A percentile compares a stretch with the other conserved stretches of the same genome.
Evolutionary conservation across 2,797 vertebrate genomes (phyloP).

Genomic region (Lepus oiostolus): DNA sequence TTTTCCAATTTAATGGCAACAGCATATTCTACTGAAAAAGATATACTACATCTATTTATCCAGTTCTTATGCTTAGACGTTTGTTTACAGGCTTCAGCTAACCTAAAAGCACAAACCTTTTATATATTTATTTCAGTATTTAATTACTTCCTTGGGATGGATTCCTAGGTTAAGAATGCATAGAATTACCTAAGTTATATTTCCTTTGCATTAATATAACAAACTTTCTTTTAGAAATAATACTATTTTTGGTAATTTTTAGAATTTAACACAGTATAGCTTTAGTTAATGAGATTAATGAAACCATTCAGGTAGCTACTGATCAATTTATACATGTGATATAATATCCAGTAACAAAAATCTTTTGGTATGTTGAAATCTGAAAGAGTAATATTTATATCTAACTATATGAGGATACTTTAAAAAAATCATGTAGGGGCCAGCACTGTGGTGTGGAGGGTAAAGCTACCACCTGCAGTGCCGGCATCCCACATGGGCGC

Average conservation of each 20-base stretch:
- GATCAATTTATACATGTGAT: conserved; percentile 59
- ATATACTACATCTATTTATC: background rate
- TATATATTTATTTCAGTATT: background rate
- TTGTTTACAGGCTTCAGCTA: conserved; percentile 38
- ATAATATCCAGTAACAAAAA: conserved; percentile 56
- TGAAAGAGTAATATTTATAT: conserved; percentile 63
- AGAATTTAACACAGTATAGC: background rate
- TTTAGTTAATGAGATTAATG: conserved; percentile 23
- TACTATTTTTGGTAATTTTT: conserved; percentile 51
- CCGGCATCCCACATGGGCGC: too few species aligned
- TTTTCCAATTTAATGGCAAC: background rate
- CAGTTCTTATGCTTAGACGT: background rate
- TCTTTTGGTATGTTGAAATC: conserved; percentile 61
- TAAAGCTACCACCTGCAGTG: too few species aligned
- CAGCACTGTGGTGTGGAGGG: too few species aligned
- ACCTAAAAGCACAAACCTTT: background rate
- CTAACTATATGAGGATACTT: conserved; percentile 10
- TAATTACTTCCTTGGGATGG: conserved; percentile 41
- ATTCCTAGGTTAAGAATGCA: conserved; percentile 46
- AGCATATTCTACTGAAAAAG: background rate
- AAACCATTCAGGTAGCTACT: conserved; percentile 3
- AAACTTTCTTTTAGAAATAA: conserved; percentile 22
- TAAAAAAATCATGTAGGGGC: too few species aligned
- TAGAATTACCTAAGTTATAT: conserved; percentile 28
- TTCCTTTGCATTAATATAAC: conserved; percentile 21